Evolutionary conservation across 1,140 invertebrate genomes (phyloP).

Genomic region (Penaeus japonicus): DNA sequence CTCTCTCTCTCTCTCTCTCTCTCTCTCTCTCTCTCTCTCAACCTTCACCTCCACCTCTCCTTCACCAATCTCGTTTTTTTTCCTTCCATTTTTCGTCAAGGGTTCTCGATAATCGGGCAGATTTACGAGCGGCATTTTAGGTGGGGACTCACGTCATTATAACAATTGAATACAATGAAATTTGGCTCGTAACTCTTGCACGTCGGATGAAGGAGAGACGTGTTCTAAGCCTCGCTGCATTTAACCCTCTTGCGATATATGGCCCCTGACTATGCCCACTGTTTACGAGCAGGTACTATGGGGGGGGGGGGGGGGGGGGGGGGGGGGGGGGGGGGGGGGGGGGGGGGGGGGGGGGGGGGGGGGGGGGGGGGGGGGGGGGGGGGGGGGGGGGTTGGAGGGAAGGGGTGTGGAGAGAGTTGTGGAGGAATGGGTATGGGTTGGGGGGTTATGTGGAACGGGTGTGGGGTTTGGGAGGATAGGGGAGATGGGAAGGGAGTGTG

Average conservation of each 20-base stretch:
- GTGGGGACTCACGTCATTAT: constrained; percentile 30
- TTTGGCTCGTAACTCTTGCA: constrained; percentile 12
- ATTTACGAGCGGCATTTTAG: constrained; percentile 22
- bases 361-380: background rate
- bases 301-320: background rate
- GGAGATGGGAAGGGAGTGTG: no score
- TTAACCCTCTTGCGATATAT: constrained; percentile 13
- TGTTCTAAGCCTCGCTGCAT: background rate
- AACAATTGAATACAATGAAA: constrained; percentile 34
- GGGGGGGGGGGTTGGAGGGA: no score
- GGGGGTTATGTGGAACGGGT: no score
- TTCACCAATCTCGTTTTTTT: background rate
- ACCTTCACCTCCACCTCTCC: no score
- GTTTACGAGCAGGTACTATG: no score
- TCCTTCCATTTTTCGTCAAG: background rate
- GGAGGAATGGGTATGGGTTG: no score
- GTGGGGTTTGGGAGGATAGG: no score
- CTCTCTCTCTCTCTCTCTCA: no score
- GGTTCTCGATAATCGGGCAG: constrained; percentile 3
- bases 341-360: background rate
- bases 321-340: background rate
- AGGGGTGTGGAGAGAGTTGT: no score
- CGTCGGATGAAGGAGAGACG: background rate
- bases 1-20: no score
- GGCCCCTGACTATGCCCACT: background rate